A percentile compares a stretch with the other conserved stretches of the same genome.
Evolutionary conservation across 2,797 vertebrate species (phyloP).

Genomic region (Notoglanidium macrostoma): DNA sequence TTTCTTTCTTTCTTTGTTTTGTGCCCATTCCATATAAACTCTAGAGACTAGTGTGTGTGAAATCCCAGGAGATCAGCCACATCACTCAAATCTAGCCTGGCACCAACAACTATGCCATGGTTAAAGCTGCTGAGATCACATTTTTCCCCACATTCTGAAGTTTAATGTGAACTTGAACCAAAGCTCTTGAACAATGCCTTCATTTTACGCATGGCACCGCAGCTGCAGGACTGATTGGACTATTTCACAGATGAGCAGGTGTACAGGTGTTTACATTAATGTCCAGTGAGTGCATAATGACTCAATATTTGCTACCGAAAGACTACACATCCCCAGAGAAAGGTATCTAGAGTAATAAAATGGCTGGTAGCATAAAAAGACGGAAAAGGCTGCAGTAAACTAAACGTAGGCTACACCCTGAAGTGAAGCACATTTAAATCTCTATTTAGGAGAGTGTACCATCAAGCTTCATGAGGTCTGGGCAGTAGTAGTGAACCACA

Average conservation of each 20-base stretch:
- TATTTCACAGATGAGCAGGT: background rate
- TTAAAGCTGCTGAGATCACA: background rate
- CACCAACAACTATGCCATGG: background rate
- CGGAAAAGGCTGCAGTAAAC: background rate
- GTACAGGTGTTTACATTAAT: background rate
- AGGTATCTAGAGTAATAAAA: background rate
- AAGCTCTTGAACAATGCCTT: background rate
- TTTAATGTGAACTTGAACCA: background rate
- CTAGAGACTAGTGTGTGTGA: background rate
- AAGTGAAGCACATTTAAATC: background rate
- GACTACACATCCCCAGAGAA: background rate
- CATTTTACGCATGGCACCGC: background rate
- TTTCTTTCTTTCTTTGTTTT: no score
- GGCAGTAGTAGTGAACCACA: slow-evolving; percentile 94
- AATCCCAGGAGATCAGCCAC: background rate
- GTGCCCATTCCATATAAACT: background rate
- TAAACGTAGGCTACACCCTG: background rate
- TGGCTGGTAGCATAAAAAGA: background rate
- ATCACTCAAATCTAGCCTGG: background rate
- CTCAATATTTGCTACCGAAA: slow-evolving; percentile 27
- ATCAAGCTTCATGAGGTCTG: slow-evolving; percentile 94
- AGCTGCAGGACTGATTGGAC: background rate
- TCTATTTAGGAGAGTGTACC: slow-evolving; percentile 72
- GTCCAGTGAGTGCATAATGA: background rate
- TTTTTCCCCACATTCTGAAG: background rate